These are phyloP conservation scores for Caenorhabditis sulstoni DNA, from an alignment of 2,888 invertebrate species.

Conservation along the genomic window DNA sequence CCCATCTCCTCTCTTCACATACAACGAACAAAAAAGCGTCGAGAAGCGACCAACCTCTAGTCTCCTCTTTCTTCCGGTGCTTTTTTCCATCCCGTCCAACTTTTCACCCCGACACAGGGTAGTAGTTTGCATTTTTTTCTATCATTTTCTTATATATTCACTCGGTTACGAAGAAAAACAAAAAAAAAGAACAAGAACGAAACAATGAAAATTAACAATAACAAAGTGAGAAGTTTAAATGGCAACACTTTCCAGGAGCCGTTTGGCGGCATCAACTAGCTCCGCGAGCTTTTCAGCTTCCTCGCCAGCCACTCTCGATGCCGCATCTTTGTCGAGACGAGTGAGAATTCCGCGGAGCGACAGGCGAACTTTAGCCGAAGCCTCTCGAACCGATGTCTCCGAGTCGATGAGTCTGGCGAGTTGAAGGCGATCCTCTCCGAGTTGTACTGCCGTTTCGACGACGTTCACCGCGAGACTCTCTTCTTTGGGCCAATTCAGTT, in stretches of 20 bases:
- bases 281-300: constrained; percentile 12
- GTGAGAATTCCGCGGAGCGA: constrained; percentile 39
- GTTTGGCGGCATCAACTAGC: constrained; percentile 21
- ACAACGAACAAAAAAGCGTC: constrained; percentile 1
- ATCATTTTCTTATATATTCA: background rate
- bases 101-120: background rate
- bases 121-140: constrained; percentile 14
- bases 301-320: constrained; percentile 26
- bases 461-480: constrained; percentile 46
- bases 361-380: constrained; percentile 44
- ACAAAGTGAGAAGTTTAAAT: constrained; percentile 7
- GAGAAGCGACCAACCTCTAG: constrained; percentile 8
- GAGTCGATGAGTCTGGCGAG: constrained; percentile 53
- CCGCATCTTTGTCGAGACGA: constrained; percentile 47
- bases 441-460: constrained; percentile 46
- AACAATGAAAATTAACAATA: constrained; percentile 14
- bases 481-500: constrained; percentile 65
- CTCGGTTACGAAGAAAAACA: background rate
- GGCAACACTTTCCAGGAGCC: constrained; percentile 30
- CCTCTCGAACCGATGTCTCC: constrained; percentile 55
- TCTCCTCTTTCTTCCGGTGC: background rate
- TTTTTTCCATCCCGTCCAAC: constrained; percentile 8
- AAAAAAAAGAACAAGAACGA: constrained; percentile 5
- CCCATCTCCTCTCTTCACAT: background rate
- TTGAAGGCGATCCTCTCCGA: constrained; percentile 60